Evolutionary conservation across 2,113 vertebrate genomes (phyloP).

Genomic region (Bungarus multicinctus): DNA sequence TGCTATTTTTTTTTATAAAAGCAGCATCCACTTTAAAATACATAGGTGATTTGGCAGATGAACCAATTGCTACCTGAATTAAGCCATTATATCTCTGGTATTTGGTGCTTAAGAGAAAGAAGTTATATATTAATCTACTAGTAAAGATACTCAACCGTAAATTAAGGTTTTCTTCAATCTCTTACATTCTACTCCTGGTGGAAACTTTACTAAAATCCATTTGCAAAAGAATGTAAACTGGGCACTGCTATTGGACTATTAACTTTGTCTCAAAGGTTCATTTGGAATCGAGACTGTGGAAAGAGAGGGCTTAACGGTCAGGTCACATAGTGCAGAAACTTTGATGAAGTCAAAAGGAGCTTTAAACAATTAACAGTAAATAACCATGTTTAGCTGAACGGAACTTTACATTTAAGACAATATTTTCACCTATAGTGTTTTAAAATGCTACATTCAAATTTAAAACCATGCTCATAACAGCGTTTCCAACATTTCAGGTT

Average conservation of each 20-base stretch:
- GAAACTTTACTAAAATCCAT: not conserved
- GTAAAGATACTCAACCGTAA: not conserved
- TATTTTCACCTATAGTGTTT: not conserved
- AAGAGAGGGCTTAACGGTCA: not conserved
- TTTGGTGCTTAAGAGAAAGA: constrained; percentile 7
- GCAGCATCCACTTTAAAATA: not conserved
- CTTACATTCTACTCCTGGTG: not conserved
- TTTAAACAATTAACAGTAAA: not conserved
- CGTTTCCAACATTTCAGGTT: not conserved
- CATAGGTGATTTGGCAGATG: not conserved
- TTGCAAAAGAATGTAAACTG: constrained; percentile 16
- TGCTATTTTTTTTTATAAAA: not conserved
- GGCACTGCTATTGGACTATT: not conserved
- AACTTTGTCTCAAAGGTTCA: constrained; percentile 1
- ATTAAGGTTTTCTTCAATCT: not conserved
- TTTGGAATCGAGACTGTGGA: not conserved
- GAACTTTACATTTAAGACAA: not conserved
- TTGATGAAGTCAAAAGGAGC: not conserved
- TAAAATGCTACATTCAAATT: not conserved
- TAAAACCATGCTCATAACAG: not conserved
- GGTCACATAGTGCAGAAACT: not conserved
- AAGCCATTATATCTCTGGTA: not conserved
- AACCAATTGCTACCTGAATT: not conserved
- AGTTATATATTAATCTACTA: constrained; percentile 14
- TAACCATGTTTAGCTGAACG: not conserved